Base-by-base conservation (phyloP, 2,888 invertebrate genomes). In the Ligdia adustata region DNA sequence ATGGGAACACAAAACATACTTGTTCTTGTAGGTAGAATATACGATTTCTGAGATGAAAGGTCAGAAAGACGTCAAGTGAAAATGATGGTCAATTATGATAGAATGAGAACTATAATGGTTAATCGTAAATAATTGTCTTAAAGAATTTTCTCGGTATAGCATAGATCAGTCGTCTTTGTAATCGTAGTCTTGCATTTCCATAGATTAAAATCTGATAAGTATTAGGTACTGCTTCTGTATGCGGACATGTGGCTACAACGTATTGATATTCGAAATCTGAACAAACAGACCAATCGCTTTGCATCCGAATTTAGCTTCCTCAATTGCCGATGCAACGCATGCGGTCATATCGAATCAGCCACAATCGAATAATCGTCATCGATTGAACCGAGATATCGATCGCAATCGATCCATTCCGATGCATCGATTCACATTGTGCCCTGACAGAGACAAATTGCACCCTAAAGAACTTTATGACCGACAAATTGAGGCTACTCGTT, bases 371-470 rank as follows among this genome's bases (percentile, higher is more conserved):
- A 80, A 82, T 81, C 80, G 72, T 69, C 72, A 75, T 69, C 71
- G 79, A 75, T 79, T 79, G 75, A 66, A 47, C 38, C 72, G 70
- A 75, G 85, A 86, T 85, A 84, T 74, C 64, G 81, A 88, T 87
- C 83, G 77, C 69, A 69, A 79, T 80, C 75, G 78, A 63, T 74
- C 71, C 72, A 77, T 72, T 75, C 71, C 77, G 73, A 80, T 79
- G 74, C 71, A 77, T 75, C 77, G 81, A 82, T 84, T 77, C 78
- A 72, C 74, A 73, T 72, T 71, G 72, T 75, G 62, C 68, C 57
- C 61, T 70, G 85, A 88, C 86, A 73, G 81, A 83, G 87, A 88
- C 85, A 86, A 87, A 88, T 87, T 78, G 78, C 79, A 69, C 68
- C 71, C 78, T 73, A 68, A 68, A 63, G 62, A 67, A 77, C 60